phyloP scores from a whole-genome alignment of 2,888 invertebrate species.

The Oscheius myriophilus region DNA sequence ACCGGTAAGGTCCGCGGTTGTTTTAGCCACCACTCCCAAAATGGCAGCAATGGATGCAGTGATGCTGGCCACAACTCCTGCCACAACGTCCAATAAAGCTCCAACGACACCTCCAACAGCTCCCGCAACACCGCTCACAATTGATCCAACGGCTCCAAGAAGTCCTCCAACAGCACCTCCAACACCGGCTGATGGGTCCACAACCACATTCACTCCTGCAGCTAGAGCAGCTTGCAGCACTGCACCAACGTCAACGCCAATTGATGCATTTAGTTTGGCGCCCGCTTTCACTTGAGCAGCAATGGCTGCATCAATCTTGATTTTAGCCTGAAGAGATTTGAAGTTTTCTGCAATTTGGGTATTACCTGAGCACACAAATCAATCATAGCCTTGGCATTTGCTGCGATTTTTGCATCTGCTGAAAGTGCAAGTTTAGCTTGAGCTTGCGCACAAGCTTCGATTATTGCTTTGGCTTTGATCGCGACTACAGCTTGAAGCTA shows the following conservation, averaged over 20 bases:
- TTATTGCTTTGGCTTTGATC: constrained; percentile 5
- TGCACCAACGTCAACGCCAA: too few relatives aligned
- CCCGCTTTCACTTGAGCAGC: too few relatives aligned
- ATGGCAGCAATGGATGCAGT: constrained; percentile 4
- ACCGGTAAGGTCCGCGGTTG: constrained; percentile 10
- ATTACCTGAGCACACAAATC: too few relatives aligned
- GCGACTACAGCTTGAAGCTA: constrained; percentile 12
- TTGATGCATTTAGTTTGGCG: too few relatives aligned
- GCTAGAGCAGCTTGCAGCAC: too few relatives aligned
- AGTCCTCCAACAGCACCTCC: too few relatives aligned
- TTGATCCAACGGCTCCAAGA: too few relatives aligned
- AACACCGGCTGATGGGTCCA: too few relatives aligned
- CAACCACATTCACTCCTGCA: too few relatives aligned
- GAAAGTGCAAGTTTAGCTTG: constrained; percentile 1
- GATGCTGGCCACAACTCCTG: background rate
- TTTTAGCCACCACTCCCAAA: constrained; percentile 3
- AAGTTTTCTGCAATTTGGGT: too few relatives aligned
- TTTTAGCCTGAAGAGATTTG: too few relatives aligned
- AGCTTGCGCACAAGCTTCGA: constrained; percentile 11
- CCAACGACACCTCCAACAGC: background rate
- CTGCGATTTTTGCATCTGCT: constrained; percentile 10
- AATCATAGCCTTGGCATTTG: constrained; percentile 2
- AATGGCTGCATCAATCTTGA: too few relatives aligned
- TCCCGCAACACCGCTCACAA: background rate
- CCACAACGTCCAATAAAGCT: background rate